Evolutionary conservation across 2,888 invertebrate species (phyloP).

Genomic region (Eurois occulta): DNA sequence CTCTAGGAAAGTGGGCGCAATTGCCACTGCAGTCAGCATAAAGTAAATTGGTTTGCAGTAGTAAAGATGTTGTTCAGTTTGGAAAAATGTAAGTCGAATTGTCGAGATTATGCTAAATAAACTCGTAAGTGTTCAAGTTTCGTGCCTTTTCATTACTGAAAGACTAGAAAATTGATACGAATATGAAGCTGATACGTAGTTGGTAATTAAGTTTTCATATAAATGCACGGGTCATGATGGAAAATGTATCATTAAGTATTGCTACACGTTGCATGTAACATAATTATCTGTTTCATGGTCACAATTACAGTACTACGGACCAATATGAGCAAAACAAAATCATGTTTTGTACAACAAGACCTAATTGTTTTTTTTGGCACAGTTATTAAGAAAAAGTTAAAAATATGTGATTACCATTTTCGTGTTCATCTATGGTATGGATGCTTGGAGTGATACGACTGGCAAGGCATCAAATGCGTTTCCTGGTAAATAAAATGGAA

Average conservation of each 20-base stretch:
- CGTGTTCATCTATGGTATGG: not conserved
- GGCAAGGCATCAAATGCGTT: not conserved
- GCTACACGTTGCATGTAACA: not conserved
- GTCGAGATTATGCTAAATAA: conserved; percentile 1
- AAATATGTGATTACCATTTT: not conserved
- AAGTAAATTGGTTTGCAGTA: conserved; percentile 3
- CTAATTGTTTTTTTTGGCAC: not conserved
- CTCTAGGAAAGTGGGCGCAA: conserved; percentile 10
- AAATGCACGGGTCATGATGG: not conserved
- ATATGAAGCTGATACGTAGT: not conserved
- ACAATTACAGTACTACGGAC: not conserved
- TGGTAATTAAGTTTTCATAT: not conserved
- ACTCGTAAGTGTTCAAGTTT: not conserved
- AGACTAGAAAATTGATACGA: not conserved
- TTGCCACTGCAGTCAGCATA: conserved; percentile 27
- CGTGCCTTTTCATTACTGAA: not conserved
- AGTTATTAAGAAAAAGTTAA: not conserved
- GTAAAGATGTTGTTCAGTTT: not conserved
- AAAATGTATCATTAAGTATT: not conserved
- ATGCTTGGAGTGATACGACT: not conserved
- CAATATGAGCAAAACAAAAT: not conserved
- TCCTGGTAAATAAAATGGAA: not conserved
- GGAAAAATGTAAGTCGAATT: not conserved
- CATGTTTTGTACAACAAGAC: not conserved
- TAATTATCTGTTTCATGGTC: not conserved